phyloP scores from a whole-genome alignment of 2,888 invertebrate genomes.

The Athalia rosae region DNA sequence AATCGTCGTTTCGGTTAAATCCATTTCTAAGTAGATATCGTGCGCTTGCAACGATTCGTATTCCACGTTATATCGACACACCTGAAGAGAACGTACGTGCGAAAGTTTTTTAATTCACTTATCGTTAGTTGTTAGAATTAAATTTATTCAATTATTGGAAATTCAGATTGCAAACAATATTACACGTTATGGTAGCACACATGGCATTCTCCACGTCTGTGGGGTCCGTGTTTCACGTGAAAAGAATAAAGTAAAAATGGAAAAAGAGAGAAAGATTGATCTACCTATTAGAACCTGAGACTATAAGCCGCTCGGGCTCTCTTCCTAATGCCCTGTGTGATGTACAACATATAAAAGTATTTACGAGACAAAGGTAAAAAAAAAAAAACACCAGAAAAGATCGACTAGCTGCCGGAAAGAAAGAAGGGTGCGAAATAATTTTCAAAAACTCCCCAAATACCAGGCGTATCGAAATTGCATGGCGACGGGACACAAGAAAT shows the following conservation, averaged over 20 bases:
- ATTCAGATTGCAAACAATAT: constrained; percentile 31
- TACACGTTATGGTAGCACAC: background rate
- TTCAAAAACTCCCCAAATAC: no score
- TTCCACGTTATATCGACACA: background rate
- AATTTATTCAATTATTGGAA: constrained; percentile 34
- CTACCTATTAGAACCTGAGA: constrained; percentile 19
- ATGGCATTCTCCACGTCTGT: background rate
- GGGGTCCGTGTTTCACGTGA: background rate
- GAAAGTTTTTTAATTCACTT: constrained; percentile 14
- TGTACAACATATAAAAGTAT: background rate
- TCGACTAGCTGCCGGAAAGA: background rate
- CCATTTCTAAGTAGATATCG: no score
- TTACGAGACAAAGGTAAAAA: background rate
- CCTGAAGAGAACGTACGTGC: background rate
- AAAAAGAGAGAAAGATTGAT: constrained; percentile 23
- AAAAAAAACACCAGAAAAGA: background rate
- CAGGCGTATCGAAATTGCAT: no score
- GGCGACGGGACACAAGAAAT: no score
- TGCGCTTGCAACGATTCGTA: constrained; percentile 24
- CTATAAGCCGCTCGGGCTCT: constrained; percentile 30
- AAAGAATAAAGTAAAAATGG: constrained; percentile 2
- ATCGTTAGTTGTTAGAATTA: constrained; percentile 9
- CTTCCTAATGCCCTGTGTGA: background rate
- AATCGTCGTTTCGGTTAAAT: constrained; percentile 41
- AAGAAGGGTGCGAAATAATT: no score